Evolutionary conservation across 2,113 vertebrate genomes (phyloP), one percentile per base, ranked within the genome.

Genomic region (Prunella himalayana): DNA sequence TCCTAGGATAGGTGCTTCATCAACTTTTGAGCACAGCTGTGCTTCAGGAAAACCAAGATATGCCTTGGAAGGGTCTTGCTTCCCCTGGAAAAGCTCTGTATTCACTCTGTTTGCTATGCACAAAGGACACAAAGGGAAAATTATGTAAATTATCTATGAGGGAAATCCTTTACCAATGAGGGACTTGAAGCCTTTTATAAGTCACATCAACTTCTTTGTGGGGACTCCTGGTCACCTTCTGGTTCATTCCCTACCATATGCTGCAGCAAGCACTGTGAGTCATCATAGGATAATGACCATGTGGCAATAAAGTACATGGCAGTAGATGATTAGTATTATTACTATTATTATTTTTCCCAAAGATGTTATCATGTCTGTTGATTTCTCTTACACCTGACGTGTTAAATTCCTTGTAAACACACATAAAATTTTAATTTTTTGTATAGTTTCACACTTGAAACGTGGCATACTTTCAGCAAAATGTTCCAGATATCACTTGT

Each of bases 401-500:
- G 53, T 82, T 7, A 59, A 63, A 77, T 73, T 90, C 39, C 39
- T 77, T 77, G 35, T 73, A 95, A 96, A 79, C 49, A 70, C 45
- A 82, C 15, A 85, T 49, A 65, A 75, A 86, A 60, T 49, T 64
- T 44, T 41, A 50, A 25, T 24, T 75, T 93, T 78, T 94, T 41
- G 5, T 71, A 57, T 5, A 6, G 45, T 66, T 91, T 94, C 56
- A 61, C 44, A 56, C 75, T 82, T 93, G 71, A 91, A 88, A 86
- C 1, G 4, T 41, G 68, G 59, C 71, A 82, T 86, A 72, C 90
- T 94, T 96, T 91, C 82, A 92, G 50, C n/a, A 87, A 93, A 93
- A 84, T 82, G 42, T 83, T 95, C 71, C 75, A 92, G 71, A 73
- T 96, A 95, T 51, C 93, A 83, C 41, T 91, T 28, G 9, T 93